Evolutionary conservation across 2,797 vertebrate genomes (phyloP).

Genomic region (Scleropages formosus): DNA sequence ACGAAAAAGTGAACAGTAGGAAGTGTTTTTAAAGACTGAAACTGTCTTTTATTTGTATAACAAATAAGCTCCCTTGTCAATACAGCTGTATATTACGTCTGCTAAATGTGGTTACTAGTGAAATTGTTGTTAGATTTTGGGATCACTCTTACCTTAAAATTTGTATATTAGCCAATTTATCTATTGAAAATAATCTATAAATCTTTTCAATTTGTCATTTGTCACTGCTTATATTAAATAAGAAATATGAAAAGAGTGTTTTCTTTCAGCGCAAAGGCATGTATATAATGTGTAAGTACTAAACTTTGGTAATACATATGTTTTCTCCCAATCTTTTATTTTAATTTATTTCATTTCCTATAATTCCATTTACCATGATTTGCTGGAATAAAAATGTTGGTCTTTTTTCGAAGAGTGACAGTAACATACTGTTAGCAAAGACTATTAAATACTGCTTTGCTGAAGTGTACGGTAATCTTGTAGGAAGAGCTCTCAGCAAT

Average conservation of each 20-base stretch:
- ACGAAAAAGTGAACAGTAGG: constrained; percentile 48
- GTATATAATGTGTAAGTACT: constrained; percentile 74
- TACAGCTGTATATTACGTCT: constrained; percentile 76
- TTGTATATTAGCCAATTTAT: constrained; percentile 76
- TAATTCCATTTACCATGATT: constrained; percentile 41
- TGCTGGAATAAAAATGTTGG: constrained; percentile 41
- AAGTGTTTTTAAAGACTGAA: constrained; percentile 50
- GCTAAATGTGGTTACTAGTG: constrained; percentile 77
- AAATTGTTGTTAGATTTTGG: constrained; percentile 74
- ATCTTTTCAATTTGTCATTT: constrained; percentile 53
- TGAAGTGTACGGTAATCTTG: background rate
- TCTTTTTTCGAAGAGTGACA: constrained; percentile 33
- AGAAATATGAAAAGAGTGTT: constrained; percentile 41
- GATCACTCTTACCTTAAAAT: constrained; percentile 70
- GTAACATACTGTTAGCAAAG: background rate
- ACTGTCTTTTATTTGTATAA: constrained; percentile 46
- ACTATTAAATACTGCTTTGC: background rate
- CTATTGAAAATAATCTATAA: constrained; percentile 59
- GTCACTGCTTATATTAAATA: constrained; percentile 55
- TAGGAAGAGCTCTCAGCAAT: background rate
- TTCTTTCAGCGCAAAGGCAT: constrained; percentile 61
- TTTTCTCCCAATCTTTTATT: constrained; percentile 49
- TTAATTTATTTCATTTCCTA: constrained; percentile 55
- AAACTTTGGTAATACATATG: constrained; percentile 66
- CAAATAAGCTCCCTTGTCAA: constrained; percentile 59